Conservation (phyloP, 2,888 invertebrate species). For the Pseudococcus jackbeardsleyi region DNA sequence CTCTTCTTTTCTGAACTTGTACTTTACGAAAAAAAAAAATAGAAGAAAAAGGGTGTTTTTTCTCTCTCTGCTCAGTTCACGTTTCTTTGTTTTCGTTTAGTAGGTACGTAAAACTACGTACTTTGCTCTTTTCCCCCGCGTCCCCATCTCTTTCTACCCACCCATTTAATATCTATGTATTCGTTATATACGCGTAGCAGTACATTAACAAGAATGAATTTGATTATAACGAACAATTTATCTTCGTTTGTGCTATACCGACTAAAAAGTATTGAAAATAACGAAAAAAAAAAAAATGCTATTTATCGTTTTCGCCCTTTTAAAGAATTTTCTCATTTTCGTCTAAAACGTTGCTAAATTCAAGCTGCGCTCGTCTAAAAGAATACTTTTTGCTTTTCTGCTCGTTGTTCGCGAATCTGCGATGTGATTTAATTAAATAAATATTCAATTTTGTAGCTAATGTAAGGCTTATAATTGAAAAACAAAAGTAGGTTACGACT, state of each 20-base stretch:
- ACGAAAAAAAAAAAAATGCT: constrained; percentile 37
- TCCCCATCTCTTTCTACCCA: background rate
- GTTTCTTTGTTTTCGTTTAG: constrained; percentile 24
- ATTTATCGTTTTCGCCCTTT: constrained; percentile 39
- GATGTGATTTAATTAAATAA: constrained; percentile 10
- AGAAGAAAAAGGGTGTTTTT: background rate
- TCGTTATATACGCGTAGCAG: constrained; percentile 35
- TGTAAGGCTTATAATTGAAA: background rate
- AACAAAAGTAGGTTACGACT: background rate
- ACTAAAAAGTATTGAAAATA: constrained; percentile 46
- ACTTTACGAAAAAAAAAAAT: background rate
- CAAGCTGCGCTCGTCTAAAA: background rate
- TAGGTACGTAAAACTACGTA: background rate
- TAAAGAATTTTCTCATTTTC: constrained; percentile 36
- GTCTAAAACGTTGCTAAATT: constrained; percentile 16
- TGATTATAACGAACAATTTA: constrained; percentile 45
- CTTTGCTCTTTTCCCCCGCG: background rate
- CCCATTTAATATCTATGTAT: background rate
- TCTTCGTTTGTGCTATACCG: constrained; percentile 24
- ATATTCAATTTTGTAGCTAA: background rate
- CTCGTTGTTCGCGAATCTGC: background rate
- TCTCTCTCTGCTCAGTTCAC: background rate
- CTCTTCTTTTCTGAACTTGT: background rate
- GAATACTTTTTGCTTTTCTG: background rate
- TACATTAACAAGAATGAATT: constrained; percentile 40